These are phyloP conservation scores for Sarcophaga variegata DNA, from an alignment of 2,888 invertebrate species.

Conservation along the genomic window DNA sequence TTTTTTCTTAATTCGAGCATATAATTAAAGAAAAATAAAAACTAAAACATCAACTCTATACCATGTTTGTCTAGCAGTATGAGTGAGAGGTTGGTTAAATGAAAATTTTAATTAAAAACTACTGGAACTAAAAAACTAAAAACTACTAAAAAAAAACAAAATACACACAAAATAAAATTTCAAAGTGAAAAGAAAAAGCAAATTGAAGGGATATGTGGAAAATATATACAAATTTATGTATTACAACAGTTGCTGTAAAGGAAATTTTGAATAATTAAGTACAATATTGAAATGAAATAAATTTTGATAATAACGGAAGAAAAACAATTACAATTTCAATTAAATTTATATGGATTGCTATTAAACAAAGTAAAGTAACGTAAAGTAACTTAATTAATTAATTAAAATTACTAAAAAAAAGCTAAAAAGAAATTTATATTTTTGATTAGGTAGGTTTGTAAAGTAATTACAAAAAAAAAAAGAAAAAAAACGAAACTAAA, in stretches of 20 bases:
- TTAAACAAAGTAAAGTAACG: no score
- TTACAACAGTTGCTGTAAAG: background rate
- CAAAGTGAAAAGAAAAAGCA: background rate
- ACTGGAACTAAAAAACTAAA: background rate
- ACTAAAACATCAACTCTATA: background rate
- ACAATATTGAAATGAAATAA: background rate
- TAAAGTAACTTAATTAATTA: background rate
- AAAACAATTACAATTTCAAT: background rate
- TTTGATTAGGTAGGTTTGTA: background rate
- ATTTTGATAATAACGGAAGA: background rate
- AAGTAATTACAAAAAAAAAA: no score
- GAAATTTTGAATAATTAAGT: background rate
- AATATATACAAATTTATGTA: no score
- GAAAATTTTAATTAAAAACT: background rate
- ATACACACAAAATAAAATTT: background rate
- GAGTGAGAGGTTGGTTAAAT: background rate
- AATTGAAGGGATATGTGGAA: background rate
- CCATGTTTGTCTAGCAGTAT: background rate
- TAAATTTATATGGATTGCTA: background rate
- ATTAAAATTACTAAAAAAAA: conserved; percentile 3
- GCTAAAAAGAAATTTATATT: background rate
- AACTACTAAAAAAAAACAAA: conserved; percentile 3
- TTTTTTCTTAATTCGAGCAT: no score
- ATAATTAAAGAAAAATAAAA: no score
- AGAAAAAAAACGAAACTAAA: background rate